Base-by-base conservation (phyloP, 2,113 vertebrate genomes). In the Plecotus auritus region DNA sequence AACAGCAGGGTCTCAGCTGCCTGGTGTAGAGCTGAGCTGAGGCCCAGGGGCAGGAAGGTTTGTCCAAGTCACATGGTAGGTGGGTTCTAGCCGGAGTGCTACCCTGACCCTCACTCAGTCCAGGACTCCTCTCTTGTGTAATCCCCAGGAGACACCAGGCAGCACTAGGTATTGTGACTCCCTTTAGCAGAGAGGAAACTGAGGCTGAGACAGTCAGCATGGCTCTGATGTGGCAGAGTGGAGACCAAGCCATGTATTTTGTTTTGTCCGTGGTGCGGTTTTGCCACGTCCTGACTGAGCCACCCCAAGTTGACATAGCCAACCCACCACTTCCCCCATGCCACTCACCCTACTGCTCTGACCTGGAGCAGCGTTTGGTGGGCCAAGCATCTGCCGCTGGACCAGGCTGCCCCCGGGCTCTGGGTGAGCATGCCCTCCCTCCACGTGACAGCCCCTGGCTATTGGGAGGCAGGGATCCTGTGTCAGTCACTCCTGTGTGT, bases 401-500 rank as follows among this genome's bases (percentile, higher is more conserved):
- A 56, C 85, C 35, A n/a, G 51, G 11, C 66, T 20, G 4, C 32
- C 59, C 72, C 45, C 59, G 1, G 2, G 56, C 16, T 5, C 56
- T 5, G 2, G 20, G 78, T 40, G 51, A 51, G 37, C 32, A 37
- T 0, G 5, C 74, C 77, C 22, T 85, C 49, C 64, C 64, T 20
- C 30, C 51, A 20, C 0, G 0, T 90, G 51, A 20, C 0, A 2
- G 32, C 64, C 54, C 13, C 77, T 84, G 54, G 69, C 85, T 77
- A 0, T 92, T 81, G 81, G 82, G 91, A 94, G 88, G 77, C 83
- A 83, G 73, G 47, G 78, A 88, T 92, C 85, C 85, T 94, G 64
- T 93, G 87, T 89, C 67, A 47, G n/a, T 86, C 69, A 64, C 30
- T 73, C 67, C 67, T 0, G 7, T 70, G 56, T 95, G 77, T 92